These are phyloP conservation scores for Micoletzkya japonica DNA, from an alignment of 2,888 invertebrate species.

Conservation along the genomic window DNA sequence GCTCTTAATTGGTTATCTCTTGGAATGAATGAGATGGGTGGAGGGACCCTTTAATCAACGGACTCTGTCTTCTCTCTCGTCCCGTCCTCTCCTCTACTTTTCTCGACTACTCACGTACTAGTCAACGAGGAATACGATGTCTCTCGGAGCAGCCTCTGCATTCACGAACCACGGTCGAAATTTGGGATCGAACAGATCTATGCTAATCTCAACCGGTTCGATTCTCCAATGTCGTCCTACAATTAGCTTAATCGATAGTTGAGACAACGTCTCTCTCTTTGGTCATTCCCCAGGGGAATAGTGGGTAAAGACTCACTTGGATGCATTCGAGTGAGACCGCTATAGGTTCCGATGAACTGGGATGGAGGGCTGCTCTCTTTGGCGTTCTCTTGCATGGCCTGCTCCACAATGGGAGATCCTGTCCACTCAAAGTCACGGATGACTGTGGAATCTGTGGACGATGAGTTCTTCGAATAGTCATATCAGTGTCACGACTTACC, in stretches of 20 bases:
- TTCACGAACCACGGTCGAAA: conserved; percentile 61
- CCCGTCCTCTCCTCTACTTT: not conserved
- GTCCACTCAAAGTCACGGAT: conserved; percentile 59
- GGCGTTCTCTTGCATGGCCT: conserved; percentile 46
- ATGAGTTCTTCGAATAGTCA: not conserved
- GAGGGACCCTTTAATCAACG: not conserved
- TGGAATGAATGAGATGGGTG: not conserved
- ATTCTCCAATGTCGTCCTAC: conserved; percentile 52
- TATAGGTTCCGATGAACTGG: conserved; percentile 62
- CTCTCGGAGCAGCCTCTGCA: conserved; percentile 59
- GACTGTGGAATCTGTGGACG: conserved; percentile 45
- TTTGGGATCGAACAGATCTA: conserved; percentile 62
- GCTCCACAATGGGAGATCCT: conserved; percentile 38
- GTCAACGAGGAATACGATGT: conserved; percentile 62
- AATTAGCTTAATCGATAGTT: not conserved
- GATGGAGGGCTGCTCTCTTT: conserved; percentile 39
- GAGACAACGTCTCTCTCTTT: not conserved
- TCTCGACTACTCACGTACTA: conserved; percentile 47
- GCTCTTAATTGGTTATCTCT: not conserved
- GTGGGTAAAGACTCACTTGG: conserved; percentile 54
- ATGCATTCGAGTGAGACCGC: conserved; percentile 58
- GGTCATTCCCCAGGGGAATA: not conserved
- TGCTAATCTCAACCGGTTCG: conserved; percentile 51
- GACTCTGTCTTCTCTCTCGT: not conserved
- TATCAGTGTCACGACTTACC: conserved; percentile 33